Evolutionary conservation across 2,797 vertebrate genomes (phyloP).

Genomic region (Xiphorhynchus erythropygius): DNA sequence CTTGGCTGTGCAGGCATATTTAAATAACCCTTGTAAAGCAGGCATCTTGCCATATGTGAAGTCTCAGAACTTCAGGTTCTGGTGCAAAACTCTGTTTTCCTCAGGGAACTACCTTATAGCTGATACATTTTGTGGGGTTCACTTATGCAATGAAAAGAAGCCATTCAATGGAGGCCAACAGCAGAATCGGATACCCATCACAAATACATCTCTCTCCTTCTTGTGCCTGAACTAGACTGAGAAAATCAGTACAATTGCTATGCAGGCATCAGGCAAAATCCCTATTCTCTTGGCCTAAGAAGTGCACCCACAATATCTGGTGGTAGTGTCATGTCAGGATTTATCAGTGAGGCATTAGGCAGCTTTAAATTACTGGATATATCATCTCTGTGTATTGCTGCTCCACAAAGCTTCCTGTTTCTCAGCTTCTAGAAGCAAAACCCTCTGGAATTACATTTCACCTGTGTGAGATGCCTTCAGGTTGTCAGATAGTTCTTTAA

Average conservation of each 20-base stretch:
- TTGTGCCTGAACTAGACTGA: background rate
- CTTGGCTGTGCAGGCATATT: background rate
- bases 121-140: background rate
- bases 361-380: background rate
- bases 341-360: background rate
- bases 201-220: background rate
- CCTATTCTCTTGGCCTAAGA: background rate
- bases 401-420: background rate
- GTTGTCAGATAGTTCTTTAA: constrained; percentile 24
- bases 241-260: background rate
- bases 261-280: background rate
- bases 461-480: constrained; percentile 3
- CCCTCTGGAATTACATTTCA: background rate
- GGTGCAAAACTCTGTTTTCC: background rate
- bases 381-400: background rate
- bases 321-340: background rate
- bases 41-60: background rate
- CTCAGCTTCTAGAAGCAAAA: background rate
- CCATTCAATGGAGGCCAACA: background rate
- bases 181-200: background rate
- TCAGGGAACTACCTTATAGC: background rate
- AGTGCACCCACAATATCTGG: background rate
- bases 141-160: background rate
- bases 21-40: background rate
- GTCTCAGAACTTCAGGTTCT: background rate